Conservation (phyloP, 2,797 vertebrate genomes). For the Eulemur coronatus region DNA sequence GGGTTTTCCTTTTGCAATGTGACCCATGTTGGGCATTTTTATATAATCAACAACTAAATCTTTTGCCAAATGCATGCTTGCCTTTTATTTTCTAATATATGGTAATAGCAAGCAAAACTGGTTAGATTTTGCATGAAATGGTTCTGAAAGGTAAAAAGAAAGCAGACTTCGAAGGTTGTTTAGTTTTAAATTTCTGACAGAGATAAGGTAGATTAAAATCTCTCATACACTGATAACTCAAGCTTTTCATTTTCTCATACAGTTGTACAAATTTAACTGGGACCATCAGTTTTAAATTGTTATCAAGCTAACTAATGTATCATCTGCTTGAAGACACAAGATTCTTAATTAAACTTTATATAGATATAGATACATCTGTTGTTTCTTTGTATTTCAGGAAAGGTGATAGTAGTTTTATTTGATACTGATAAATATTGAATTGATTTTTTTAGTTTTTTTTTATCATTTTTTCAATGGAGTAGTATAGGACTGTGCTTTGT, state of each 20-base stretch:
- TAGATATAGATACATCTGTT: constrained; percentile 85
- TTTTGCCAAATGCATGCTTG: constrained; percentile 95
- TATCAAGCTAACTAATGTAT: constrained; percentile 86
- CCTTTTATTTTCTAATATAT: constrained; percentile 88
- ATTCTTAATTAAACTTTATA: constrained; percentile 89
- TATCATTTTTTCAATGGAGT: constrained; percentile 86
- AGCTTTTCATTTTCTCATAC: constrained; percentile 82
- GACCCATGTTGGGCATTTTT: constrained; percentile 84
- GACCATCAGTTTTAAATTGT: constrained; percentile 87
- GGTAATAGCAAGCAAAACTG: constrained; percentile 83
- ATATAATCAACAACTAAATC: constrained; percentile 86
- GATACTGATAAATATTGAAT: constrained; percentile 86
- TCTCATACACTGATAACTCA: constrained; percentile 81
- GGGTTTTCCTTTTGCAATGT: constrained; percentile 80
- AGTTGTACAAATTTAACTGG: constrained; percentile 86
- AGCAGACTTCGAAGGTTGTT: constrained; percentile 69
- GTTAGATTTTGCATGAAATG: constrained; percentile 89
- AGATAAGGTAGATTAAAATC: constrained; percentile 78
- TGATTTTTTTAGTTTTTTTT: constrained; percentile 86
- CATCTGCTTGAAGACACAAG: constrained; percentile 86
- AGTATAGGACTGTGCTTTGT: constrained; percentile 86
- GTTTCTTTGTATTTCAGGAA: constrained; percentile 88
- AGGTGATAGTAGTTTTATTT: constrained; percentile 86
- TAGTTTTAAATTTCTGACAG: constrained; percentile 69
- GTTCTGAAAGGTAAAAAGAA: constrained; percentile 80